Evolutionary conservation across 2,888 invertebrate genomes (phyloP).

Genomic region (Calameuta idolon): DNA sequence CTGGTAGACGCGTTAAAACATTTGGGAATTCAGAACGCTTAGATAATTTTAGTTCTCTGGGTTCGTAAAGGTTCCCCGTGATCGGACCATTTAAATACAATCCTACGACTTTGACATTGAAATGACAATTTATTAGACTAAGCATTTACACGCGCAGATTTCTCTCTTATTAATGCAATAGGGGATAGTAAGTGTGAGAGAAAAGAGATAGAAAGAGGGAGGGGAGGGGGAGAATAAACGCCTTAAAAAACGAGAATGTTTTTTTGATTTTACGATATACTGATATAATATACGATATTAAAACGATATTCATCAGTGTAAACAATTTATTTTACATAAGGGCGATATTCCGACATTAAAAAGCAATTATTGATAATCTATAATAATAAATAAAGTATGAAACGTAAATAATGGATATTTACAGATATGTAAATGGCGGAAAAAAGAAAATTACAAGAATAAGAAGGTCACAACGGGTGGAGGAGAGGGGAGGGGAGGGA

Average conservation of each 20-base stretch:
- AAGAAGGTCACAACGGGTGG: not conserved
- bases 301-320: conserved; percentile 49
- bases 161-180: conserved; percentile 4
- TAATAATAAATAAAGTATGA: conserved; percentile 65
- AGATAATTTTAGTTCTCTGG: not conserved
- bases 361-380: conserved; percentile 53
- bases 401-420: conserved; percentile 66
- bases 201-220: not conserved
- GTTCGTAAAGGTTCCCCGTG: not conserved
- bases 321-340: conserved; percentile 66
- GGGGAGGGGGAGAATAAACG: not conserved
- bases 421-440: conserved; percentile 66
- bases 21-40: not conserved
- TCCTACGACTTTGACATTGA: conserved; percentile 45
- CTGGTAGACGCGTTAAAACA: not conserved
- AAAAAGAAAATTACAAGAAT: conserved; percentile 36
- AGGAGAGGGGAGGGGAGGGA: not conserved
- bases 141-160: conserved; percentile 52
- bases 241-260: not conserved
- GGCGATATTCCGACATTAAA: conserved; percentile 57
- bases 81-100: conserved; percentile 31
- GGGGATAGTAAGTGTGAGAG: not conserved
- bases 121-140: conserved; percentile 47
- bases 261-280: conserved; percentile 42
- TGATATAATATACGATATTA: conserved; percentile 30